Conservation (phyloP, 2,888 invertebrate species). For the Coremacera marginata region DNA sequence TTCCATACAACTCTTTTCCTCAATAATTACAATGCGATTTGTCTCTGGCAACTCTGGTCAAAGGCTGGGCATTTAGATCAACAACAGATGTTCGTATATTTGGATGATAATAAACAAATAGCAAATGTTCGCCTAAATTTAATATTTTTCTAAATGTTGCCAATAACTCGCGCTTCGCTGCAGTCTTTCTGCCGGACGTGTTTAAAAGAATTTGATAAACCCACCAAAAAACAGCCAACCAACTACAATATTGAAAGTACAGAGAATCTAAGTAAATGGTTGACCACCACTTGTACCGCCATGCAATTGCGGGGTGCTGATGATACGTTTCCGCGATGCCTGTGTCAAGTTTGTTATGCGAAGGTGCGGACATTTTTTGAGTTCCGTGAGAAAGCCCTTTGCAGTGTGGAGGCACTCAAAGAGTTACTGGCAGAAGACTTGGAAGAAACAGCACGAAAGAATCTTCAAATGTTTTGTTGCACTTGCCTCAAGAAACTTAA, state of each 20-base stretch:
- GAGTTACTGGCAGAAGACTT: slow-evolving; percentile 40
- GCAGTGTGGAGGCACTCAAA: slow-evolving; percentile 38
- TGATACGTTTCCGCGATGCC: slow-evolving; percentile 34
- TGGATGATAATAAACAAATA: neutral
- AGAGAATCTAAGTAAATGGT: slow-evolving; percentile 31
- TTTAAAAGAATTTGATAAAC: slow-evolving; percentile 34
- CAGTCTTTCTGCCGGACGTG: slow-evolving; percentile 44
- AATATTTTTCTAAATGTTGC: slow-evolving; percentile 32
- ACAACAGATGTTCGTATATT: neutral
- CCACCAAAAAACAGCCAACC: slow-evolving; percentile 16
- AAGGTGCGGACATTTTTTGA: slow-evolving; percentile 39
- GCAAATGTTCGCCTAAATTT: neutral
- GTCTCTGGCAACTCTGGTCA: no score
- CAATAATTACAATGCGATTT: no score
- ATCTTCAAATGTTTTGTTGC: slow-evolving; percentile 43
- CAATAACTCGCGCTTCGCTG: slow-evolving; percentile 42
- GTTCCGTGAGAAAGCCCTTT: slow-evolving; percentile 44
- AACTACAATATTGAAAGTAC: slow-evolving; percentile 38
- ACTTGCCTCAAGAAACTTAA: slow-evolving; percentile 43
- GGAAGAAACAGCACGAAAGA: slow-evolving; percentile 23
- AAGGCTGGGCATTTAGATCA: neutral
- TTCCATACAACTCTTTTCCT: no score
- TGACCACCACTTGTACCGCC: slow-evolving; percentile 23
- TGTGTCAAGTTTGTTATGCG: slow-evolving; percentile 43
- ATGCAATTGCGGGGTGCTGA: neutral